Conservation (phyloP, 2,113 vertebrate genomes). For the Fukomys damarensis region DNA sequence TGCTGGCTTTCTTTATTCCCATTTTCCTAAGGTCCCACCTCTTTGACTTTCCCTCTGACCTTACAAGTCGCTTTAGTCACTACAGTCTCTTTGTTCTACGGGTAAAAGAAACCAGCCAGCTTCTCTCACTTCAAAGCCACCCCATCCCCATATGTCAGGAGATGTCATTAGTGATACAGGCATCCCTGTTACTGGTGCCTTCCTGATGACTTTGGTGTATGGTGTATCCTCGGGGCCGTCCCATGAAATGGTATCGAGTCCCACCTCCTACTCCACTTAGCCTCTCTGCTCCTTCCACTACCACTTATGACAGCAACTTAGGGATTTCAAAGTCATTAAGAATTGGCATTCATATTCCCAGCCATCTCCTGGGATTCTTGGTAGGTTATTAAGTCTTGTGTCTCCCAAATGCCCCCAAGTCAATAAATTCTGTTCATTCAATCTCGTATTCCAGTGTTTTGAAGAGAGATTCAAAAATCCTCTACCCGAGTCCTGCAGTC, state of each 20-base stretch:
- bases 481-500: not conserved
- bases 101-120: not conserved
- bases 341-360: not conserved
- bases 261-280: not conserved
- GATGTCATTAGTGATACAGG: not conserved
- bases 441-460: not conserved
- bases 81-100: not conserved
- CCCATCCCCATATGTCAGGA: not conserved
- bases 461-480: not conserved
- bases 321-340: not conserved
- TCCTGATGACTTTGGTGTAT: not conserved
- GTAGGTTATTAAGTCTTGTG: not conserved
- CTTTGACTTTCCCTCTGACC: not conserved
- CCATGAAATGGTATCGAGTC: not conserved
- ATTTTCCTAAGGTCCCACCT: not conserved
- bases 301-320: no score
- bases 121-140: not conserved
- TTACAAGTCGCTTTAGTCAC: not conserved
- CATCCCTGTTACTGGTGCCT: not conserved
- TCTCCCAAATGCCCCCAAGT: not conserved
- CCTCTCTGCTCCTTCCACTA: not conserved
- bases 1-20: not conserved
- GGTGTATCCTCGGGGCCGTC: not conserved
- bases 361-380: not conserved
- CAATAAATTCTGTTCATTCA: not conserved